phyloP scores from a whole-genome alignment of 2,113 vertebrate genomes.

The Sclerurus mexicanus region DNA sequence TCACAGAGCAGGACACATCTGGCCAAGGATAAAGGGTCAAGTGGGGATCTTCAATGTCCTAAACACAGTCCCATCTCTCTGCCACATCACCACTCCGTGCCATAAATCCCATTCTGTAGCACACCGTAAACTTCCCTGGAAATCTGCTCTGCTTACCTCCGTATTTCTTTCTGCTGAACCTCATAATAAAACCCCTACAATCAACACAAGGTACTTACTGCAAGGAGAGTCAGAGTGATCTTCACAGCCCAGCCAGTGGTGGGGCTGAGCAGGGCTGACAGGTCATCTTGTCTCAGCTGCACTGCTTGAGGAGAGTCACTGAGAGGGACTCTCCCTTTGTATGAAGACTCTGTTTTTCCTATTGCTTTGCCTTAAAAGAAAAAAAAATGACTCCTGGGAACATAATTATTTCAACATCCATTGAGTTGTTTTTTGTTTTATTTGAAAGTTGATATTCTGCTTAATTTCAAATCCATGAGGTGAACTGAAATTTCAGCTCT shows the following conservation, averaged over 20 bases:
- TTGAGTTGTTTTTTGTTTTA: neutral
- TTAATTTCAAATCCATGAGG: neutral
- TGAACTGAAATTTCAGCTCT: neutral
- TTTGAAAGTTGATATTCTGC: neutral
- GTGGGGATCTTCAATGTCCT: neutral
- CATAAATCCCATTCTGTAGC: neutral
- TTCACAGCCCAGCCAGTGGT: neutral
- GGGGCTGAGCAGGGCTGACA: neutral
- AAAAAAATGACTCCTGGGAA: neutral
- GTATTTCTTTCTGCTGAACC: neutral
- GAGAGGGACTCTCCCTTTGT: neutral
- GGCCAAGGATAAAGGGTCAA: neutral
- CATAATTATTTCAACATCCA: conserved; percentile 1
- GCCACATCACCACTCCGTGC: neutral
- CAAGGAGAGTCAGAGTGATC: neutral
- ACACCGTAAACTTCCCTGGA: neutral
- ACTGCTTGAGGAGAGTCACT: neutral
- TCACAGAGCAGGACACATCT: neutral
- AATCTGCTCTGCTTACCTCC: neutral
- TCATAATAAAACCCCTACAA: neutral
- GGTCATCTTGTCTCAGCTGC: neutral
- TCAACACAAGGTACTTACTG: neutral
- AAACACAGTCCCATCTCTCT: neutral
- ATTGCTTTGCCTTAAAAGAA: neutral
- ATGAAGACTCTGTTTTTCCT: neutral